phyloP scores from a whole-genome alignment of 2,888 invertebrate species.

The Lasius fuliginosus region DNA sequence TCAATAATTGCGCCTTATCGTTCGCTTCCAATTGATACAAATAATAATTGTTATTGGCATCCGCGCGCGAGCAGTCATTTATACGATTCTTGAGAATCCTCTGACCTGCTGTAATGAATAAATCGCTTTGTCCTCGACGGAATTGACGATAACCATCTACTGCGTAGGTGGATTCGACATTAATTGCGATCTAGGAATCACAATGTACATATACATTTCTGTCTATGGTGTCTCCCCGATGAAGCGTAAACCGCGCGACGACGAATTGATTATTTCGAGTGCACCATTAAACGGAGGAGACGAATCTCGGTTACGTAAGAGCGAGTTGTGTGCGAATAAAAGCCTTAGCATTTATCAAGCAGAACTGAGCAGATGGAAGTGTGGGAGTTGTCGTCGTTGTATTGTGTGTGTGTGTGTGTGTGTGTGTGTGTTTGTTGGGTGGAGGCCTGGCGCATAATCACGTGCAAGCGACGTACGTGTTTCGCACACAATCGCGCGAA shows the following conservation, averaged over 20 bases:
- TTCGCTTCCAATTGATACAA: slow-evolving; percentile 59
- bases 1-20: slow-evolving; percentile 43
- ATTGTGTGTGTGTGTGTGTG: too few relatives aligned
- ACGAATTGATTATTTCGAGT: background rate
- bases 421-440: slow-evolving; percentile 64
- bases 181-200: slow-evolving; percentile 37
- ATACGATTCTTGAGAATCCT: slow-evolving; percentile 57
- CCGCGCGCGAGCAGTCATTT: slow-evolving; percentile 14
- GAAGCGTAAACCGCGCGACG: background rate
- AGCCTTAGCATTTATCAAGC: background rate
- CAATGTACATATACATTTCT: background rate
- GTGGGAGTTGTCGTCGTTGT: slow-evolving; percentile 77
- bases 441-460: slow-evolving; percentile 60
- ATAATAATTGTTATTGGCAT: slow-evolving; percentile 56
- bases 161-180: slow-evolving; percentile 62
- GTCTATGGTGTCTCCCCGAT: background rate
- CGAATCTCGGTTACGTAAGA: slow-evolving; percentile 22
- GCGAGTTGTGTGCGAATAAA: slow-evolving; percentile 18
- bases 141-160: slow-evolving; percentile 55
- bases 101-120: slow-evolving; percentile 61
- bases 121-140: slow-evolving; percentile 62
- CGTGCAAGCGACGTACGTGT: slow-evolving; percentile 53
- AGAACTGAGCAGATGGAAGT: slow-evolving; percentile 73
- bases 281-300: background rate
- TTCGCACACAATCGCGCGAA: slow-evolving; percentile 55